Conservation (phyloP, 2,888 invertebrate genomes). For the Andrena haemorrhoa region DNA sequence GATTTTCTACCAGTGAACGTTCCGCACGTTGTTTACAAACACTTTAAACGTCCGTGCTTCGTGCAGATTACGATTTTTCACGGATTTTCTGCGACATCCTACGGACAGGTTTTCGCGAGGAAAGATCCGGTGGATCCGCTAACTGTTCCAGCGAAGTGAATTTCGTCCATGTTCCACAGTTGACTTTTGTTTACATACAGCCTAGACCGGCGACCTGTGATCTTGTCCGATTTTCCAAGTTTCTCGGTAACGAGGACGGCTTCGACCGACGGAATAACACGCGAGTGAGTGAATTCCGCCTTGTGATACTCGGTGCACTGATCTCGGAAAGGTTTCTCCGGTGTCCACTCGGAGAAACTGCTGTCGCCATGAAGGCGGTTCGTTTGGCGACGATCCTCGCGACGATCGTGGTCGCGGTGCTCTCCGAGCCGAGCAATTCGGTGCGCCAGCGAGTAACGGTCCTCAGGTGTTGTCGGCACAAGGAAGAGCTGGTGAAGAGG, state of each 20-base stretch:
- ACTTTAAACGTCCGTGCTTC: background rate
- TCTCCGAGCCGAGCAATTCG: conserved; percentile 61
- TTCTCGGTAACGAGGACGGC: too few relatives aligned
- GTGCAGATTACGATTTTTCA: background rate
- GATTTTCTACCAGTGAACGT: background rate
- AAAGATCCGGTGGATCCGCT: background rate
- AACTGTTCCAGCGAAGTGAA: background rate
- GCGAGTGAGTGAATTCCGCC: background rate
- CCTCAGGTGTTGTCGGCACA: conserved; percentile 87
- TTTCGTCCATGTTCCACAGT: background rate
- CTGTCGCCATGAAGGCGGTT: conserved; percentile 25
- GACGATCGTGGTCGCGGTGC: conserved; percentile 10
- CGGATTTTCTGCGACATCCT: background rate
- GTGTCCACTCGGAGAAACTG: too few relatives aligned
- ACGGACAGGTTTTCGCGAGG: too few relatives aligned
- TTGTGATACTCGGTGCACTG: conserved; percentile 17
- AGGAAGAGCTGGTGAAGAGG: conserved; percentile 85
- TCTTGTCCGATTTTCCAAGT: background rate
- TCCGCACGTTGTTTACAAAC: background rate
- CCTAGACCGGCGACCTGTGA: background rate
- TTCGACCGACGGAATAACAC: too few relatives aligned
- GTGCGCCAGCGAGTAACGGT: conserved; percentile 78
- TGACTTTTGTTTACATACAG: background rate
- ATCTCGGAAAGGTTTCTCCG: background rate
- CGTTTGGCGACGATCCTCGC: conserved; percentile 22